Evolutionary conservation across 1,140 invertebrate species (phyloP), one percentile per base, ranked within the genome.

Genomic region (Conus ventricosus): DNA sequence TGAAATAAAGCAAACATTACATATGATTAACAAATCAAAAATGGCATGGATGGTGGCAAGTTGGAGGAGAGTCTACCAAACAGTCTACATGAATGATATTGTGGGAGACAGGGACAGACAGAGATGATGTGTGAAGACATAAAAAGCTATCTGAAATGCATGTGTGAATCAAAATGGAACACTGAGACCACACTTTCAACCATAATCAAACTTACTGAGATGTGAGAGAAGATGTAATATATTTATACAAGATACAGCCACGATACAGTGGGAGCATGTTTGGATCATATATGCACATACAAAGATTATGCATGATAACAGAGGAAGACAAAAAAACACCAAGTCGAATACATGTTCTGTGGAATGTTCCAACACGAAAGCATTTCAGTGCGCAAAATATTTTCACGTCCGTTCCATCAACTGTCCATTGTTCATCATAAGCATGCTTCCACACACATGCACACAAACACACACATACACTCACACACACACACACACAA

Each of bases 311-410:
- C 67, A 71, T 71, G 4, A 71, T 71, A 71, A 71, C 67, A 71
- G 67, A 71, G 67, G 67, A 71, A 71, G 67, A 71, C 67, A 71
- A 71, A 71, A 71, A 63, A 71, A 71, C 67, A 71, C 15, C 67
- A 71, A 71, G 1, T 23, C 15, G 20, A 71, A 71, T n/a, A 71
- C 67, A 71, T 71, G 17, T n/a, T 71, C 67, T 17, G 20, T 71
- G 67, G 67, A 71, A 71, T 71, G 67, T 71, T 71, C 67, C 15
- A 20, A 71, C 67, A 71, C 20, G 23, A 71, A 71, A 71, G 67
- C 67, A 7, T 20, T 71, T 71, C 67, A 71, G 67, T 71, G 67
- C 20, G 67, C 67, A 71, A 71, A 71, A 71, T 71, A 71, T n/a
- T 71, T 71, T 71, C 17, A 71, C 67, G 11, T 71, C 23, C 20